phyloP scores from a whole-genome alignment of 2,797 vertebrate genomes.

The Psittacula echo region DNA sequence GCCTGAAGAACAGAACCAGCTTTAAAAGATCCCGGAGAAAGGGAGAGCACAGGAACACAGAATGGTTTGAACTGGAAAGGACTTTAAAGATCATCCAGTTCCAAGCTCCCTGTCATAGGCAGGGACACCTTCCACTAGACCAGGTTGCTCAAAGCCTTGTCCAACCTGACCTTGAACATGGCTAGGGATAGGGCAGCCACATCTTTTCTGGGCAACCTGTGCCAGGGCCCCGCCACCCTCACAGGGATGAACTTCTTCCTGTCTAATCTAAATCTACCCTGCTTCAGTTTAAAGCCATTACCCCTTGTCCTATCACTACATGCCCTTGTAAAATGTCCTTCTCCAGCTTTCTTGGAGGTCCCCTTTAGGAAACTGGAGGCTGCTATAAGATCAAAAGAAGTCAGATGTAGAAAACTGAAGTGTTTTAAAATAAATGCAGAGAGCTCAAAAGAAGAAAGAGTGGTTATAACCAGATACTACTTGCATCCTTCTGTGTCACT shows the following conservation, averaged over 20 bases:
- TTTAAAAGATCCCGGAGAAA: background rate
- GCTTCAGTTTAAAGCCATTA: background rate
- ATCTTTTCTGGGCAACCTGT: background rate
- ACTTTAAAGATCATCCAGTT: background rate
- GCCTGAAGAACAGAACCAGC: background rate
- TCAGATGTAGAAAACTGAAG: background rate
- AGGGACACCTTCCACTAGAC: background rate
- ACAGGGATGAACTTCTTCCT: background rate
- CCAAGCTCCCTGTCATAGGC: background rate
- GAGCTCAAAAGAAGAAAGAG: background rate
- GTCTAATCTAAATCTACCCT: background rate
- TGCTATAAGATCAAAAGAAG: background rate
- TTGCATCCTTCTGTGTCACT: background rate
- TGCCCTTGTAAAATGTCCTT: background rate
- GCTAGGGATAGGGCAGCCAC: background rate
- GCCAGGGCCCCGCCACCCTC: background rate
- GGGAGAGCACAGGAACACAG: background rate
- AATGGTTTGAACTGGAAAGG: background rate
- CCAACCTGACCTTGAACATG: background rate
- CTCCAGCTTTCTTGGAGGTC: background rate
- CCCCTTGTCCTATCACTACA: background rate
- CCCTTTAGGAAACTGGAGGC: background rate
- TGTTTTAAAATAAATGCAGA: background rate
- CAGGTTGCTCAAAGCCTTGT: background rate
- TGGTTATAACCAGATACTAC: background rate